Evolutionary conservation across 2,888 invertebrate genomes (phyloP), one percentile per base, ranked within the genome.

Genomic region (Synanthedon formicaeformis): DNA sequence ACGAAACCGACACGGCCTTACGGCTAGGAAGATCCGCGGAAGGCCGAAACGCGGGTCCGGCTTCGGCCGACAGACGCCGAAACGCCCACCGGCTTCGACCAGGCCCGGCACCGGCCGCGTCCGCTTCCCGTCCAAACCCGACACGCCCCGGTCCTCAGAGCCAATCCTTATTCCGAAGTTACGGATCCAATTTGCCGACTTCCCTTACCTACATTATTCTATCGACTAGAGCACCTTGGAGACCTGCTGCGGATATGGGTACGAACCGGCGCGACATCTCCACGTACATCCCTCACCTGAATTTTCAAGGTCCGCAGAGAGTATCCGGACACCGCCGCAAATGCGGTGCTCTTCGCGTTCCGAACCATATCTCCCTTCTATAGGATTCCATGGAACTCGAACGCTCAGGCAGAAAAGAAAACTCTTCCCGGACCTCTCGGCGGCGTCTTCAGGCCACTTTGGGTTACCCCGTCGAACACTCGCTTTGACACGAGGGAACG

Each of bases 1-100:
- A 65, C 68, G 67, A 64, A 66, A 66, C 56, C 64, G 67, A 65
- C 64, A 62, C 70, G 60, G 61, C 60, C 63, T 62, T 60, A 58
- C 60, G 57, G 60, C 61, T 62, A 62, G 63, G 60, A 62, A 41
- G 41, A 41, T 41, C 41, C 41, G 41, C 41, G 41, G 41, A 41
- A 41, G 41, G 41, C 41, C 41, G 41, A 41, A 41, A 41, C 41
- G 41, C 41, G 41, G 41, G 41, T 41, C 8, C 49, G 50, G 51
- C 41, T 41, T 41, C 41, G n/a, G 50, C 11, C 14, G n/a, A 41
- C 41, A n/a, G 23, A 1, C 23, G 23, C 41, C 41, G 41, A 41
- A 41, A 12, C 41, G 41, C 41, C 41, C 1, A 4, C 23, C 23
- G 23, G 12, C 48, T 13, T 48, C 48, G 48, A 48, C 48, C 48